Evolutionary conservation across 2,113 vertebrate genomes (phyloP).

Genomic region (Monopterus albus): DNA sequence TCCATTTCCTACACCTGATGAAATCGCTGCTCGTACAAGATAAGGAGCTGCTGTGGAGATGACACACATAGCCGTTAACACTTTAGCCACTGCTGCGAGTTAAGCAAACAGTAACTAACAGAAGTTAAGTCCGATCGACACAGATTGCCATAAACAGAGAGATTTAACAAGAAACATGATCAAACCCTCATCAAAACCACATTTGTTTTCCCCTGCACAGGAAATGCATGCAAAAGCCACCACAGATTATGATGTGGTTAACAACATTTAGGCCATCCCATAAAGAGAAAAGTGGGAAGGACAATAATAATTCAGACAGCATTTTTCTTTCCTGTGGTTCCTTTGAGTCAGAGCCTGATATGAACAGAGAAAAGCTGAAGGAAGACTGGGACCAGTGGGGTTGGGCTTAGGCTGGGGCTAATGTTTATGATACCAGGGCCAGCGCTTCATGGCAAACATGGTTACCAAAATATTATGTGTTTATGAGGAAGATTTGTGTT

Average conservation of each 20-base stretch:
- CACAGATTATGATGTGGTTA: slow-evolving; percentile 41
- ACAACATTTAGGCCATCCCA: slow-evolving; percentile 33
- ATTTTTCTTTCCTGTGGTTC: slow-evolving; percentile 26
- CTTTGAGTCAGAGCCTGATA: slow-evolving; percentile 13
- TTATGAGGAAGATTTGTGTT: slow-evolving; percentile 58
- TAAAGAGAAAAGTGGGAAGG: slow-evolving; percentile 17
- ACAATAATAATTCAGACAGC: slow-evolving; percentile 27
- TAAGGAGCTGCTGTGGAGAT: slow-evolving; percentile 19
- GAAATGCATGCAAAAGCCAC: slow-evolving; percentile 14
- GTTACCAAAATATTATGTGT: slow-evolving; percentile 58
- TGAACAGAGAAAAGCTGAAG: background rate
- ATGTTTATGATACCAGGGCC: slow-evolving; percentile 11
- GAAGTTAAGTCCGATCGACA: slow-evolving; percentile 26
- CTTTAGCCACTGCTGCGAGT: slow-evolving; percentile 24
- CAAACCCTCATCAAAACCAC: slow-evolving; percentile 39
- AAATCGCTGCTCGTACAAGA: slow-evolving; percentile 24
- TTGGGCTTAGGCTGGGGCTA: background rate
- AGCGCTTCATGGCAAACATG: too few species aligned
- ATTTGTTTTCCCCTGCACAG: slow-evolving; percentile 24
- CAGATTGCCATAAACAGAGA: slow-evolving; percentile 49
- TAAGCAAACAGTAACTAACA: slow-evolving; percentile 31
- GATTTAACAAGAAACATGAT: slow-evolving; percentile 38
- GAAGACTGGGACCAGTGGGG: background rate
- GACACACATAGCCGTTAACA: slow-evolving; percentile 31
- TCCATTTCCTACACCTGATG: slow-evolving; percentile 45